A percentile compares a stretch with the other conserved stretches of the same genome.
Conservation (phyloP, 2,797 vertebrate species). For the Mus minutoides region DNA sequence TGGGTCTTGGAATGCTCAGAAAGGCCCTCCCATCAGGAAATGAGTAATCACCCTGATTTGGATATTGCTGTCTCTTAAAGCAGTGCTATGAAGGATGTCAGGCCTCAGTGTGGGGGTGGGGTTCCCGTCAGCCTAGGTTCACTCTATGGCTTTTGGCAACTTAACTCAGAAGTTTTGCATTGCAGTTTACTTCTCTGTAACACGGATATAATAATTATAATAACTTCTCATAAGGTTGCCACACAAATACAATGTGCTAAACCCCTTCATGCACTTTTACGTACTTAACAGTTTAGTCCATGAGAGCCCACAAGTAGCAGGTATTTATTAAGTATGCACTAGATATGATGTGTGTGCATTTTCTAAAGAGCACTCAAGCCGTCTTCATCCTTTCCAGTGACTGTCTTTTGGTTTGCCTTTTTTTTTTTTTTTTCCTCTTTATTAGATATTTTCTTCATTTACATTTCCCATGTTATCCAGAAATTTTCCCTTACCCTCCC, state of each 20-base stretch:
- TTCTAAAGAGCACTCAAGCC: background rate
- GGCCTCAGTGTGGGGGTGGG: background rate
- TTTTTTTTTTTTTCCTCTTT: background rate
- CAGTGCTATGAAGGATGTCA: background rate
- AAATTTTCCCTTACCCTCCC: too few relatives aligned
- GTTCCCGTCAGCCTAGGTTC: too few relatives aligned
- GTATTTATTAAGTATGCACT: background rate
- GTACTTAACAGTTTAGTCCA: background rate
- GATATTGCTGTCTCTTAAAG: background rate
- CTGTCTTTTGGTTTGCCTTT: background rate
- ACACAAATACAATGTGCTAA: background rate
- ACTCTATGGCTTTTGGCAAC: background rate
- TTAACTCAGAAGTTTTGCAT: background rate
- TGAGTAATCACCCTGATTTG: conserved; percentile 8
- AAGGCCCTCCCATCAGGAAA: conserved; percentile 68
- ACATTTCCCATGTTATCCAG: too few relatives aligned
- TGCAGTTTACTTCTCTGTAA: background rate
- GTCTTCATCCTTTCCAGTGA: background rate
- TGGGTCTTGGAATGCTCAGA: conserved; percentile 13
- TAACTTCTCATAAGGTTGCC: background rate
- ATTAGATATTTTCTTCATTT: too few relatives aligned
- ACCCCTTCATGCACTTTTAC: too few relatives aligned
- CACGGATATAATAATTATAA: background rate
- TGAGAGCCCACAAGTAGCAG: background rate
- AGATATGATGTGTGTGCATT: background rate